Base-by-base conservation (phyloP, 2,888 invertebrate genomes). In the Papilio protenor region DNA sequence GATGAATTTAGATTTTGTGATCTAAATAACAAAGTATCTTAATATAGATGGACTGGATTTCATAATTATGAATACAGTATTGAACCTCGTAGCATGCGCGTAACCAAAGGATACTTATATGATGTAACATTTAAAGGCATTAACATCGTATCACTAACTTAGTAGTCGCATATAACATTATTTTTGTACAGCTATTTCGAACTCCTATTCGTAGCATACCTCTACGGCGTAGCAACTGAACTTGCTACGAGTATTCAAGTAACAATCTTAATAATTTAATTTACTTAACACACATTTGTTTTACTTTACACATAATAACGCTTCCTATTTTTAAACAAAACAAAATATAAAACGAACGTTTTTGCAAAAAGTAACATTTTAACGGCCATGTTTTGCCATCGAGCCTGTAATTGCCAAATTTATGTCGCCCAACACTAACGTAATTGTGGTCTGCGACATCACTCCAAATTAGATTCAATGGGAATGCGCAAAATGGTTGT, bases 321-420 rank as follows among this genome's bases (percentile, higher is more conserved):
- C 5, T 18, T 52, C 0, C 16, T 52, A 18, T 52, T 52, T 18
- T 52, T 52, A 16, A 1, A 40, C 0, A 8, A 40, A 8, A 40
- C 40, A 40, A 40, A 40, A 40, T 40, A 40, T 3, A 40, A 40
- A 40, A 40, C 40, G 8, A 40, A 8, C 40, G 40, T 0, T 40
- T 49, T 40, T 47, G 16, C 12, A 64, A 18, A 27, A 76, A 80
- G 84, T 87, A 81, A 78, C 91, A 92, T 92, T 87, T 91, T 94
- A 92, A 79, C 81, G 79, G 81, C 76, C 84, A 84, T 87, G 87
- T 88, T 89, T 90, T 90, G 87, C 90, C 88, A 92, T 91, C 87
- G 86, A 86, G 88, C 79, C 85, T 87, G 92, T 94, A 94, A 94
- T 94, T 94, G 92, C 89, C 91, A 90, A 94, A 94, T 94, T 94